Percentiles rank a stretch among this genome's conserved stretches.
Evolutionary conservation across 2,888 invertebrate species (phyloP).

Genomic region (Drosophila subquinaria): DNA sequence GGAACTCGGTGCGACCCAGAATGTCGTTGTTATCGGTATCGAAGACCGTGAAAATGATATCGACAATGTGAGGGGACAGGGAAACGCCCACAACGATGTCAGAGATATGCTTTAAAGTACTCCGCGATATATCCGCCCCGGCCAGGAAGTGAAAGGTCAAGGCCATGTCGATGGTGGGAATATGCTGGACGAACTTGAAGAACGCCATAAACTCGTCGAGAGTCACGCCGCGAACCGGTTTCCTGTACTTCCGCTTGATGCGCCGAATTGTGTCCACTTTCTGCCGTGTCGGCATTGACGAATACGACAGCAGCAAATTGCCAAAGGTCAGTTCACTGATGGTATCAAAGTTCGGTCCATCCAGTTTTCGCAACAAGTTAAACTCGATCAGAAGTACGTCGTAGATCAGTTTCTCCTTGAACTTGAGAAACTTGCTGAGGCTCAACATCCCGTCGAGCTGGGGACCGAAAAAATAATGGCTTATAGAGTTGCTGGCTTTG

Average conservation of each 20-base stretch:
- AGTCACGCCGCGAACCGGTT: slow-evolving; percentile 9
- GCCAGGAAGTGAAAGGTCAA: slow-evolving; percentile 40
- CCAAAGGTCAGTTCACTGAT: slow-evolving; percentile 57
- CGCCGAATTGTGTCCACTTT: slow-evolving; percentile 7
- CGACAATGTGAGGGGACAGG: slow-evolving; percentile 34
- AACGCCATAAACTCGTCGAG: slow-evolving; percentile 45
- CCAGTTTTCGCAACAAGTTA: slow-evolving; percentile 21
- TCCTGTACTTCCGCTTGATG: slow-evolving; percentile 19
- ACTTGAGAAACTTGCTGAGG: slow-evolving; percentile 27
- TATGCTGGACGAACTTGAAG: slow-evolving; percentile 33
- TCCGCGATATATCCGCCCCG: slow-evolving; percentile 35
- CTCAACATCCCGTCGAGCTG: slow-evolving; percentile 22
- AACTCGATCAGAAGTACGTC: slow-evolving; percentile 52
- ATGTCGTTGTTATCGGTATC: slow-evolving; percentile 40
- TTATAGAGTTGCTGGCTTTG: slow-evolving; percentile 9
- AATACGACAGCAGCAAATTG: slow-evolving; percentile 41
- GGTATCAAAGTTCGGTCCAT: neutral
- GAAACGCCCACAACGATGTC: slow-evolving; percentile 28
- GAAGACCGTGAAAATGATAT: slow-evolving; percentile 54
- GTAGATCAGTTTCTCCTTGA: slow-evolving; percentile 27
- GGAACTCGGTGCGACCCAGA: slow-evolving; percentile 40
- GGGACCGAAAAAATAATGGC: slow-evolving; percentile 42
- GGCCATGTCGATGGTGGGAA: slow-evolving; percentile 41
- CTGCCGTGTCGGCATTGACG: neutral
- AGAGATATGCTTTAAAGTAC: slow-evolving; percentile 34